Evolutionary conservation across 2,113 vertebrate genomes (phyloP).

Genomic region (Carettochelys insculpta): DNA sequence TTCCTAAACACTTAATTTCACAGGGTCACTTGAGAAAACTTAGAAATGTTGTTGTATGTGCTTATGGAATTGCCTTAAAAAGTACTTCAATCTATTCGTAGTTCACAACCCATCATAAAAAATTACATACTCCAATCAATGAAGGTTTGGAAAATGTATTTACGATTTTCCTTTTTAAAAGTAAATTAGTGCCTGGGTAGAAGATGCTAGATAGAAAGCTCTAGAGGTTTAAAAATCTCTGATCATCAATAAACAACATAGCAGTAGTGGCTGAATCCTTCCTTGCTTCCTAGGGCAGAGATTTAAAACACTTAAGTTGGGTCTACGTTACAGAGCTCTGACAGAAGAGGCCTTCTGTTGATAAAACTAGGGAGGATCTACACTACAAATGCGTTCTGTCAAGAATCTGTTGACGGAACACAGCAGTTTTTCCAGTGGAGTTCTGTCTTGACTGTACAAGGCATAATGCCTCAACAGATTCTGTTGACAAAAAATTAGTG

Average conservation of each 20-base stretch:
- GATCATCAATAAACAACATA: not conserved
- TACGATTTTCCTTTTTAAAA: not conserved
- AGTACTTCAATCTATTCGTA: not conserved
- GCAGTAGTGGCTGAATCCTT: not conserved
- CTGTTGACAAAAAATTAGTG: too few species aligned
- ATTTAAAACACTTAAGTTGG: not conserved
- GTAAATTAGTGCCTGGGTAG: not conserved
- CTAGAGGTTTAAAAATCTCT: not conserved
- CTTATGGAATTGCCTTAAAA: not conserved
- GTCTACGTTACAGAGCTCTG: too few species aligned
- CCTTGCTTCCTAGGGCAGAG: not conserved
- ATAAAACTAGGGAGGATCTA: too few species aligned
- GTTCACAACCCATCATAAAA: not conserved
- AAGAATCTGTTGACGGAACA: too few species aligned
- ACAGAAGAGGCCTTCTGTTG: too few species aligned
- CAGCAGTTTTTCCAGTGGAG: too few species aligned
- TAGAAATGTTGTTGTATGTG: not conserved
- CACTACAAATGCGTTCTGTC: too few species aligned
- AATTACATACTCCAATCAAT: not conserved
- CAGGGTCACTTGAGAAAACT: not conserved
- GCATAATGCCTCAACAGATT: too few species aligned
- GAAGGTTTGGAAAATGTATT: not conserved
- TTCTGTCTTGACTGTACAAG: too few species aligned
- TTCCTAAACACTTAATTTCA: accelerated
- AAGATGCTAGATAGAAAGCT: not conserved